A percentile compares a stretch with the other conserved stretches of the same genome.
These are phyloP conservation scores for Thalpophila matura DNA, from an alignment of 2,888 invertebrate genomes.

Conservation along the genomic window DNA sequence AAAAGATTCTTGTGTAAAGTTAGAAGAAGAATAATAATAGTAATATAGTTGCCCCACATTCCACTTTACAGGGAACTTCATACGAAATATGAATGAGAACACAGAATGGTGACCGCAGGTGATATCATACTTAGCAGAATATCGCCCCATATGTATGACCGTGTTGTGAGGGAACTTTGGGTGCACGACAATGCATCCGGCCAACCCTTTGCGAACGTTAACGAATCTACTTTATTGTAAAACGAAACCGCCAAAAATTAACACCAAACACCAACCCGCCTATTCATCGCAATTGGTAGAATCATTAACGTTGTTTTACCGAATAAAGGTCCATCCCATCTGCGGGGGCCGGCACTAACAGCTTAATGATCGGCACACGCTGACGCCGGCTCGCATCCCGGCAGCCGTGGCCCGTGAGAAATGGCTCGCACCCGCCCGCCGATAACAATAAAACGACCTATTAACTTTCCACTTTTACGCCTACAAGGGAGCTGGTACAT, in stretches of 20 bases:
- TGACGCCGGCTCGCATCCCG: conserved; percentile 65
- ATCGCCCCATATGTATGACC: conserved; percentile 16
- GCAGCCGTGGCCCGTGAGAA: conserved; percentile 63
- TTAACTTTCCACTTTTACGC: conserved; percentile 75
- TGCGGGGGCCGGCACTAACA: conserved; percentile 68
- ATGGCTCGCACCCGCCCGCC: conserved; percentile 63
- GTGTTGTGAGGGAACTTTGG: not conserved
- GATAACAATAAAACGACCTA: conserved; percentile 86
- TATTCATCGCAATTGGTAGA: conserved; percentile 50
- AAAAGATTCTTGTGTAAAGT: too few relatives aligned
- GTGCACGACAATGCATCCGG: not conserved
- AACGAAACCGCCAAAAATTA: conserved; percentile 20
- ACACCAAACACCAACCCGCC: conserved; percentile 17
- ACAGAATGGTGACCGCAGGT: too few relatives aligned
- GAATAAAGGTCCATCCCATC: conserved; percentile 65
- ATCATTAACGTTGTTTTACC: conserved; percentile 57
- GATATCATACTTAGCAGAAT: not conserved
- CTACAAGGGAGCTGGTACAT: conserved; percentile 53
- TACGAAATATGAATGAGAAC: not conserved
- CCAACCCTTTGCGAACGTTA: conserved; percentile 6
- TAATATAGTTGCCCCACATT: too few relatives aligned
- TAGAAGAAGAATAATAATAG: too few relatives aligned
- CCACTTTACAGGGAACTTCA: too few relatives aligned
- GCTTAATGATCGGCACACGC: conserved; percentile 84
- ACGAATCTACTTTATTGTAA: conserved; percentile 29